Evolutionary conservation across 2,113 vertebrate species (phyloP).

Genomic region (Pogona vitticeps): DNA sequence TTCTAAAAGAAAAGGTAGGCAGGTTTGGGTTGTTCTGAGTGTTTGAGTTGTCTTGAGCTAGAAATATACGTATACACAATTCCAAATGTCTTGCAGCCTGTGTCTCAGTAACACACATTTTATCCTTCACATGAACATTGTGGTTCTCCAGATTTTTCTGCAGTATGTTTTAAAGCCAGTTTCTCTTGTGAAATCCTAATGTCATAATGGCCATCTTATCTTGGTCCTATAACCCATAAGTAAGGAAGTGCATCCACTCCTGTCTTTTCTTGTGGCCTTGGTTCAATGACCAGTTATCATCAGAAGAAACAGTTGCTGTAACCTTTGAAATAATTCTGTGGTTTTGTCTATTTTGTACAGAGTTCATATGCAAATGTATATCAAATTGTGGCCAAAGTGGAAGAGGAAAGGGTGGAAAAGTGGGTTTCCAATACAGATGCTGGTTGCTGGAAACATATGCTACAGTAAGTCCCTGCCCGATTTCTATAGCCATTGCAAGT

Average conservation of each 20-base stretch:
- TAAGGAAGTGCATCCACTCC: background rate
- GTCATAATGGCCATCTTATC: background rate
- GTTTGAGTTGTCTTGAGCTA: background rate
- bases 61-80: background rate
- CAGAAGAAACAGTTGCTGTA: background rate
- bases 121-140: background rate
- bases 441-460: accelerated
- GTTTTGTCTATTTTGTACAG: slow-evolving; percentile 40
- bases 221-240: background rate
- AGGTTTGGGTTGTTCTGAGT: background rate
- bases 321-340: background rate
- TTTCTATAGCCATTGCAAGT: background rate
- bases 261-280: background rate
- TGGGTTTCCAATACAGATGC: slow-evolving; percentile 51
- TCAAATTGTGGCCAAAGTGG: slow-evolving; percentile 45
- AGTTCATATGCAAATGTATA: slow-evolving; percentile 9
- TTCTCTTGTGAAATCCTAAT: background rate
- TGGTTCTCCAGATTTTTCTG: background rate
- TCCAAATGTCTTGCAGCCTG: background rate
- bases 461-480: slow-evolving; percentile 43
- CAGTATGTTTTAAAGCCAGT: background rate
- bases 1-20: slow-evolving; percentile 46
- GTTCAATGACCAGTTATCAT: background rate
- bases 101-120: background rate
- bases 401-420: slow-evolving; percentile 22